Evolutionary conservation across 1,140 invertebrate species (phyloP).

Genomic region (Parasteatoda tepidariorum): DNA sequence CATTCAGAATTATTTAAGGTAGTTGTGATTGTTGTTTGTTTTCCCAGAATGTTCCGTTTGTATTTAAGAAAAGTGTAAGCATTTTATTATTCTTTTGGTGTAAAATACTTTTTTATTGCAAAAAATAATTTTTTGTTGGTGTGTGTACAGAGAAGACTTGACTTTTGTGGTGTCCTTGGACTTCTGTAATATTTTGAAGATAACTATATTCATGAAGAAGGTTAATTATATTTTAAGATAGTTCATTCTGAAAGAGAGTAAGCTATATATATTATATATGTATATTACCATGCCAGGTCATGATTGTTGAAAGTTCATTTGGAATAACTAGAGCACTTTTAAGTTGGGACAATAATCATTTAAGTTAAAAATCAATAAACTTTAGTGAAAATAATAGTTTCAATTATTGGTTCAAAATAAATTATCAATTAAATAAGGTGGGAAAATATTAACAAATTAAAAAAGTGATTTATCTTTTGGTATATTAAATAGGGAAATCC

Average conservation of each 20-base stretch:
- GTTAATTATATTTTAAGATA: constrained; percentile 43
- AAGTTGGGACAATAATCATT: neutral
- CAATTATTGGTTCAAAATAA: too few species aligned
- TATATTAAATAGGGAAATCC: too few species aligned
- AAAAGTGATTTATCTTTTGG: too few species aligned
- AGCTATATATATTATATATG: constrained; percentile 53
- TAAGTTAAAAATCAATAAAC: neutral
- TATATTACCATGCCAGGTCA: constrained; percentile 2
- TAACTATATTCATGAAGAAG: constrained; percentile 8
- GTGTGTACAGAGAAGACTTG: constrained; percentile 28
- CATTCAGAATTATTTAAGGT: neutral
- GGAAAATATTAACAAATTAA: too few species aligned
- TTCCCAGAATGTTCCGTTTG: constrained; percentile 1
- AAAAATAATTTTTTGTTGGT: constrained; percentile 27
- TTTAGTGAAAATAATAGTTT: too few species aligned
- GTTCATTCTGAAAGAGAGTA: constrained; percentile 7
- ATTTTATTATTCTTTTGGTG: constrained; percentile 36
- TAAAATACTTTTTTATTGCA: constrained; percentile 25
- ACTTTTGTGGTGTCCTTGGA: constrained; percentile 39
- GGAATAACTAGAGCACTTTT: neutral
- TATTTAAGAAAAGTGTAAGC: constrained; percentile 30
- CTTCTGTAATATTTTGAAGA: constrained; percentile 51
- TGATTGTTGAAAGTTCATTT: neutral
- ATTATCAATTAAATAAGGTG: too few species aligned
- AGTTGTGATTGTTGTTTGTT: neutral